Evolutionary conservation across 2,888 invertebrate genomes (phyloP).

Genomic region (Toxonevra muliebris): DNA sequence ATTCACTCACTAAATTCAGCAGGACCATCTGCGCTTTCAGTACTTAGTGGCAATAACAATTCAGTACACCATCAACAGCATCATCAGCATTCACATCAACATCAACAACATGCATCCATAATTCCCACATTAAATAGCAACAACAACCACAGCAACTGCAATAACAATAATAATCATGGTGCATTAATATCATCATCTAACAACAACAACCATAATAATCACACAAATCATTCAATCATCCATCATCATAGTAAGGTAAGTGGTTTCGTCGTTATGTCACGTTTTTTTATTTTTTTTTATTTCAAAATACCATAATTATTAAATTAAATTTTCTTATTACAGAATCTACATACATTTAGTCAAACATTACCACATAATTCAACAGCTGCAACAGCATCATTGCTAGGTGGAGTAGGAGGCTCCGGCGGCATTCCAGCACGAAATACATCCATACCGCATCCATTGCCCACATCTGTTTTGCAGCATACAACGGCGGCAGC

Average conservation of each 20-base stretch:
- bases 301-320: background rate
- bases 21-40: too few species aligned
- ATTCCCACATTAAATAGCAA: constrained; percentile 38
- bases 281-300: too few species aligned
- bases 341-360: constrained; percentile 54
- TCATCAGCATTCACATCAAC: constrained; percentile 33
- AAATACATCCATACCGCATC: constrained; percentile 66
- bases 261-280: constrained; percentile 21
- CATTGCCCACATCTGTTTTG: constrained; percentile 50
- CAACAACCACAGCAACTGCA: constrained; percentile 34
- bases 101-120: constrained; percentile 39
- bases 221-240: constrained; percentile 33
- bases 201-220: constrained; percentile 33
- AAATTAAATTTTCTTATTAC: constrained; percentile 31
- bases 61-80: constrained; percentile 39
- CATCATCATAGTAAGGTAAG: constrained; percentile 30
- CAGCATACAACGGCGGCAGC: constrained; percentile 40
- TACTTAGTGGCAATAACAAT: constrained; percentile 31
- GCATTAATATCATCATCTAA: constrained; percentile 13
- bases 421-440: constrained; percentile 53
- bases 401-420: constrained; percentile 15
- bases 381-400: constrained; percentile 29
- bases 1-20: constrained; percentile 12
- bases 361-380: constrained; percentile 57
- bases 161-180: constrained; percentile 21